Percentiles rank a stretch among this genome's conserved stretches.
phyloP scores from a whole-genome alignment of 2,113 vertebrate species.

The Phrynosoma blainvillii region DNA sequence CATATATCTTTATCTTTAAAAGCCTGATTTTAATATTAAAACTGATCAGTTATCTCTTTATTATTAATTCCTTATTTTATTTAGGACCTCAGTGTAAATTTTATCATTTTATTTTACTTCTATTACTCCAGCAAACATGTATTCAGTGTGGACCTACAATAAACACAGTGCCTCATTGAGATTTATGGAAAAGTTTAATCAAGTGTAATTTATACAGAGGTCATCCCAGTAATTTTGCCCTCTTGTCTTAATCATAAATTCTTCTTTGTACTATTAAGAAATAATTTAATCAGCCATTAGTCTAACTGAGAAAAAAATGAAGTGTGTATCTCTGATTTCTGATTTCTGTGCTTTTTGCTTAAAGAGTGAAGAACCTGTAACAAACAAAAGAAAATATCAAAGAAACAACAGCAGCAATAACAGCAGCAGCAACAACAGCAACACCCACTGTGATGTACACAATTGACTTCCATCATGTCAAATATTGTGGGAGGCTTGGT shows the following conservation, averaged over 20 bases:
- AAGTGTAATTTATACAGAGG: constrained; percentile 73
- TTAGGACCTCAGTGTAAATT: constrained; percentile 50
- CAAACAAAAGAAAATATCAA: constrained; percentile 12
- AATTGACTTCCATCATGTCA: constrained; percentile 20
- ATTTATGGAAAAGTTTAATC: constrained; percentile 77
- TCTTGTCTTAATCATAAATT: constrained; percentile 58
- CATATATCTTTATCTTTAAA: constrained; percentile 54
- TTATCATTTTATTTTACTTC: constrained; percentile 58
- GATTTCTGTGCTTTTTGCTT: constrained; percentile 32
- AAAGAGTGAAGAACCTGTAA: background rate
- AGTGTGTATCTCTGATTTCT: constrained; percentile 22
- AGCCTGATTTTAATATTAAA: constrained; percentile 64
- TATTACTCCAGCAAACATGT: constrained; percentile 43
- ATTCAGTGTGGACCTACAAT: constrained; percentile 63
- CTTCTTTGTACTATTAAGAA: constrained; percentile 60
- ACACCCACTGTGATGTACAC: background rate
- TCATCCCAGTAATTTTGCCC: constrained; percentile 69
- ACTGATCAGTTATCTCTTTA: constrained; percentile 67
- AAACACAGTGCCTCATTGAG: constrained; percentile 61
- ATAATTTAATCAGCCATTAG: constrained; percentile 61
- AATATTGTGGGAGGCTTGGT: background rate
- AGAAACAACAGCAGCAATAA: background rate
- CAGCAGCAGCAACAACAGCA: background rate
- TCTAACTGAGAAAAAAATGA: constrained; percentile 49
- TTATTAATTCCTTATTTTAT: too few species aligned